Conservation (phyloP, 1,140 invertebrate species). For the Apis cerana region DNA sequence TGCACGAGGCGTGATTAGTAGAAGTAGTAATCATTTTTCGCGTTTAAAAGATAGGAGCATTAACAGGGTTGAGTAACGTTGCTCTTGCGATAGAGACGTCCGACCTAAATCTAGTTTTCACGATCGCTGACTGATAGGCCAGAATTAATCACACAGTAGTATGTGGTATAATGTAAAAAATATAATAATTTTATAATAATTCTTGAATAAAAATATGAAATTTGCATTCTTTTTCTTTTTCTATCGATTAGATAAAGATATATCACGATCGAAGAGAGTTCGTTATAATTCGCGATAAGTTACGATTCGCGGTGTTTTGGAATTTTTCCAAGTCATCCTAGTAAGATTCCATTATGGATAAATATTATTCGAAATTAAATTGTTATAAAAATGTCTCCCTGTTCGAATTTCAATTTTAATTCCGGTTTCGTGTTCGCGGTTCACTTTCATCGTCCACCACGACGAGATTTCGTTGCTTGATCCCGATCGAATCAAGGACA, state of each 20-base stretch:
- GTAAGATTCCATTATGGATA: no score
- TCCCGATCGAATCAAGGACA: slow-evolving; percentile 1
- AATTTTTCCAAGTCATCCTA: no score
- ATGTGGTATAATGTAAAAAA: no score
- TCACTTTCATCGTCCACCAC: no score
- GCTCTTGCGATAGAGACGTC: slow-evolving; percentile 4
- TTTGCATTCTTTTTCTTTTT: no score
- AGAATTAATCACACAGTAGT: not conserved
- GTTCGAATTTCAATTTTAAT: not conserved
- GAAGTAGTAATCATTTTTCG: not conserved
- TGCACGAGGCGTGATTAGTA: not conserved
- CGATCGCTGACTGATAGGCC: not conserved
- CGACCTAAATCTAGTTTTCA: slow-evolving; percentile 23
- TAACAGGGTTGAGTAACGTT: slow-evolving; percentile 7
- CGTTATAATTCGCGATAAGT: no score
- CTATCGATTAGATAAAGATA: no score
- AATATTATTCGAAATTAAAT: no score
- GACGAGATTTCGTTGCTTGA: not conserved
- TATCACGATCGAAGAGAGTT: no score
- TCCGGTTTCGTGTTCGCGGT: not conserved
- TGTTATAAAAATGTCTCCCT: no score
- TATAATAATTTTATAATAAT: not conserved
- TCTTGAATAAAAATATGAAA: not conserved
- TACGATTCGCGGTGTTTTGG: no score
- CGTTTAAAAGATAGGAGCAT: not conserved